Evolutionary conservation across 2,113 vertebrate species (phyloP).

Genomic region (Sialia sialis): DNA sequence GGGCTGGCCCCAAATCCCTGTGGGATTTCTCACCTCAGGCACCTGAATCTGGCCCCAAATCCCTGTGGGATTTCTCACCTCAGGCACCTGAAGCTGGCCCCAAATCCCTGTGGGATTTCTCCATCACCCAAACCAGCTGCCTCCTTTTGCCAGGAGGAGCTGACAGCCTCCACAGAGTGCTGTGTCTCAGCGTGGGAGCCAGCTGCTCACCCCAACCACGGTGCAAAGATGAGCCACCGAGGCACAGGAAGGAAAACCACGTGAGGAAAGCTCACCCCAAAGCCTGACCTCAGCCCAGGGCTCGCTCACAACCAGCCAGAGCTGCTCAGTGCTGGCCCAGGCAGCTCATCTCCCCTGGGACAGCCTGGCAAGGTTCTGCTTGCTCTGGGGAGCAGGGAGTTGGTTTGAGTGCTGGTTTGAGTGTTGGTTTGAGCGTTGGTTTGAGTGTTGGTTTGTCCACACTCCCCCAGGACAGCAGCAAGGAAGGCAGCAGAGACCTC

Average conservation of each 20-base stretch:
- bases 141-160: background rate
- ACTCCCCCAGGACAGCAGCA: background rate
- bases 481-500: background rate
- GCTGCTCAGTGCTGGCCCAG: background rate
- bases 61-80: background rate
- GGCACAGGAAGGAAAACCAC: background rate
- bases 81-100: background rate
- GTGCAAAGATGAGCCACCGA: background rate
- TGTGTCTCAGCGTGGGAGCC: fast-evolving
- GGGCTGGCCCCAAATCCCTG: background rate
- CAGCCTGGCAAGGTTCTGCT: background rate
- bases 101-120: background rate
- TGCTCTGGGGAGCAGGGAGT: background rate
- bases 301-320: background rate
- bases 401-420: no score
- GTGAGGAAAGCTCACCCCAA: background rate
- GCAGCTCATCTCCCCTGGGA: background rate
- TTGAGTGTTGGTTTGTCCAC: background rate
- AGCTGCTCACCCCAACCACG: fast-evolving
- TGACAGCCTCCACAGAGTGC: fast-evolving
- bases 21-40: background rate
- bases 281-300: background rate
- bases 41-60: background rate
- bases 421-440: no score
- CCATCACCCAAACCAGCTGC: background rate